A percentile compares a stretch with the other conserved stretches of the same genome.
Conservation (phyloP, 2,797 vertebrate species). For the Neopelma chrysocephalum region DNA sequence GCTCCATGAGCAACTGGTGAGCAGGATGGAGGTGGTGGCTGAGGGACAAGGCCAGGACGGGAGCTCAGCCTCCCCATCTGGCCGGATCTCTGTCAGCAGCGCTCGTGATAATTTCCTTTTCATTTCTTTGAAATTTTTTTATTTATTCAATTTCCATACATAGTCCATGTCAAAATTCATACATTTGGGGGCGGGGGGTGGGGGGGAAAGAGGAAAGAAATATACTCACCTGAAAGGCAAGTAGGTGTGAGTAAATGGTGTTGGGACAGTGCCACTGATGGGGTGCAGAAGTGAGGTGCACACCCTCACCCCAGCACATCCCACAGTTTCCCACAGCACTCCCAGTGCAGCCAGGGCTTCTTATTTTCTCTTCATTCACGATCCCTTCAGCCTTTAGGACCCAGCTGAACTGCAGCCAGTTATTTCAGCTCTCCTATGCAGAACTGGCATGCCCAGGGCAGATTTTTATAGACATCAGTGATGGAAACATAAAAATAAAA, state of each 20-base stretch:
- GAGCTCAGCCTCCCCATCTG: neutral
- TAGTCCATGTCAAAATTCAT: neutral
- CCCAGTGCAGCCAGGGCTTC: neutral
- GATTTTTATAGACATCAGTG: neutral
- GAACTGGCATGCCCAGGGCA: neutral
- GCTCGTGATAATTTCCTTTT: neutral
- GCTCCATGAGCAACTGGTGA: neutral
- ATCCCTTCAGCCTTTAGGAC: neutral
- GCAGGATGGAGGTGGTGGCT: neutral
- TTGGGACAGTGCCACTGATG: neutral
- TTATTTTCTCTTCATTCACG: fast-evolving
- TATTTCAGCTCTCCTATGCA: neutral
- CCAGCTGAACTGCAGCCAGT: neutral
- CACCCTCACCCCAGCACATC: too few relatives aligned
- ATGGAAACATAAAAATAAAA: neutral
- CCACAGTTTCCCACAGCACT: neutral
- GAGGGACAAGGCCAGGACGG: neutral
- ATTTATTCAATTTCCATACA: neutral
- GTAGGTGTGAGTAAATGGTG: fast-evolving
- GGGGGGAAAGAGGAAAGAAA: neutral
- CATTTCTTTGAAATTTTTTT: neutral
- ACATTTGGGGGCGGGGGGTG: too few relatives aligned
- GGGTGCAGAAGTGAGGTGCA: too few relatives aligned
- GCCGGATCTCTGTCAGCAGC: fast-evolving
- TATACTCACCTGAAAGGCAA: neutral